Evolutionary conservation across 2,888 invertebrate species (phyloP), one percentile per base, ranked within the genome.

Genomic region (Rhingia campestris): DNA sequence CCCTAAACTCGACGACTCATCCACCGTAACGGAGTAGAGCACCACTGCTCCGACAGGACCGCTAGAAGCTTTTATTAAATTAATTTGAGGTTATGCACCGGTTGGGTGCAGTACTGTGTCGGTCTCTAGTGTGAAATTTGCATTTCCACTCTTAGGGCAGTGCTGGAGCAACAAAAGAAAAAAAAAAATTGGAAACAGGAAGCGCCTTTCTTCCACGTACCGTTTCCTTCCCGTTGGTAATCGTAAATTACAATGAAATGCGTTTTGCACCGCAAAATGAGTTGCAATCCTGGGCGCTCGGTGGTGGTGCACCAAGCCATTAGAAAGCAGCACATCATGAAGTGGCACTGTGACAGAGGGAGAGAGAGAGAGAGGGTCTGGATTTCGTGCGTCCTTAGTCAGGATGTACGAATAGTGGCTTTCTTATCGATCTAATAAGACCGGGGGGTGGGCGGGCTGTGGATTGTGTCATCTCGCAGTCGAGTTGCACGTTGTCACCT

Each of bases 71-170:
- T 81, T 84, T 84, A 79, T 84, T 84, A 84, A 84, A 73, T 84
- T 84, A 84, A 84, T 79, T 84, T 84, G 69, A 84, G 82, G 82
- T 79, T 84, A 79, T 84, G 73, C 79, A 79, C 45, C 79, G 64
- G 73, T 63, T 82, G 79, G 79, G 79, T 64, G 79, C 64, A 58
- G 79, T 58, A 64, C 51, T 69, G 70, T 70, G 43, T 54, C 37
- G 82, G 69, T 84, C 73, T 79, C 82, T 79, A 49, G 82, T 79
- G 82, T 74, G 74, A 74, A 84, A 84, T 84, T 84, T 84, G 82
- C 82, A 84, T 84, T 79, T 84, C 45, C 61, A 45, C 12, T 9
- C 30, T 3, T 4, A 51, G 32, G 47, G 35, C 7, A 47, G 12
- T 53, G 12, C 4, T 22, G 33, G 4, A 10, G 32, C 22, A 43